These are phyloP conservation scores for Smittia sp. DNA, from an alignment of 2,888 invertebrate species.

Conservation along the genomic window DNA sequence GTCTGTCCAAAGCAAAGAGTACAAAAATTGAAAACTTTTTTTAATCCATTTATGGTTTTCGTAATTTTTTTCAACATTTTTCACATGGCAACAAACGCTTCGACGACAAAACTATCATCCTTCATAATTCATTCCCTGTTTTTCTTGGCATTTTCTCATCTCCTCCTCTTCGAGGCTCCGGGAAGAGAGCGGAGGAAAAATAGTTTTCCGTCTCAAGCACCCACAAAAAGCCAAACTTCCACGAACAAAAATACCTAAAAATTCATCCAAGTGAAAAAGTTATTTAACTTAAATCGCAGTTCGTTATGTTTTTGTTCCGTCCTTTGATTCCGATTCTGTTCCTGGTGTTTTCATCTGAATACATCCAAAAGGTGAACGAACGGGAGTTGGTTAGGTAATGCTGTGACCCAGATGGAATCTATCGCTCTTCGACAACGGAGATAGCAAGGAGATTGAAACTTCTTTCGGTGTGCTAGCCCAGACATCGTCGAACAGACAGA, in stretches of 20 bases:
- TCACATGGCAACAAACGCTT: conserved; percentile 19
- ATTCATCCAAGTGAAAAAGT: background rate
- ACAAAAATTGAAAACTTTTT: conserved; percentile 25
- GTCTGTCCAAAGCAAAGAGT: background rate
- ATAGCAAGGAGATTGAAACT: conserved; percentile 10
- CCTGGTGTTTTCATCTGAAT: conserved; percentile 14
- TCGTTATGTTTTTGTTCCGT: background rate
- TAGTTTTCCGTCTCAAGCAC: background rate
- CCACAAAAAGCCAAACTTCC: background rate
- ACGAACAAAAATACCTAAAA: background rate
- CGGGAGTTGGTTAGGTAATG: conserved; percentile 16
- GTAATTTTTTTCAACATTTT: conserved; percentile 27
- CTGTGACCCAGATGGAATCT: conserved; percentile 34
- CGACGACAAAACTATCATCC: conserved; percentile 34
- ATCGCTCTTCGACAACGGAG: background rate
- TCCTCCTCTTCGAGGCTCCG: background rate
- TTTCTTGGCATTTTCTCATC: conserved; percentile 30
- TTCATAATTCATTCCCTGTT: conserved; percentile 25
- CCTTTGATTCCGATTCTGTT: background rate
- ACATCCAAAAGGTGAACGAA: conserved; percentile 32
- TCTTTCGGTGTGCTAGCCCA: background rate
- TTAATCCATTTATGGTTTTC: conserved; percentile 33
- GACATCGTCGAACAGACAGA: conserved; percentile 12
- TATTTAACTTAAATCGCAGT: background rate
- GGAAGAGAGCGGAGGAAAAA: background rate